Evolutionary conservation across 2,113 vertebrate species (phyloP).

Genomic region (Sphaerodactylus townsendi): DNA sequence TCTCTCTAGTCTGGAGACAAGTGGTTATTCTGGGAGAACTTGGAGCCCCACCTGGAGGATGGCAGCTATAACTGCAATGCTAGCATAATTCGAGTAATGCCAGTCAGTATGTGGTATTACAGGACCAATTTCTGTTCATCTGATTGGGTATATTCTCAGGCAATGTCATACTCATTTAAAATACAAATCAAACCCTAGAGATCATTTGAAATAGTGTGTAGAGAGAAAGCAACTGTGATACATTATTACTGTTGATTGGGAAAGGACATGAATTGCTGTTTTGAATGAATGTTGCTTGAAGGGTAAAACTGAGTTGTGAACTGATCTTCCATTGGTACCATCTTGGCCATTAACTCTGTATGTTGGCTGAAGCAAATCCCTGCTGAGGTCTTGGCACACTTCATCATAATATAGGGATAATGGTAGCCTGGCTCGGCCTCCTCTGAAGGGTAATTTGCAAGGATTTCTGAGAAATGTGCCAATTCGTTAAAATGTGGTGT

Average conservation of each 20-base stretch:
- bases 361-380: background rate
- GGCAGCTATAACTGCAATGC: background rate
- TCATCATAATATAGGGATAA: background rate
- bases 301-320: background rate
- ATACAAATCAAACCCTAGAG: conserved; percentile 32
- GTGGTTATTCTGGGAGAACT: too few species aligned
- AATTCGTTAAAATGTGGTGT: background rate
- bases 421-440: background rate
- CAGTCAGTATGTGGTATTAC: background rate
- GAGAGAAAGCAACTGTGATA: conserved; percentile 42
- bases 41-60: too few species aligned
- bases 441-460: background rate
- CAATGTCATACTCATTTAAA: background rate
- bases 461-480: background rate
- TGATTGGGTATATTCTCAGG: background rate
- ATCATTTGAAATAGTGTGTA: conserved; percentile 59
- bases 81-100: background rate
- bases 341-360: background rate
- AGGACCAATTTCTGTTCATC: background rate
- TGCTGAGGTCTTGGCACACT: background rate
- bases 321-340: background rate
- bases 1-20: too few species aligned
- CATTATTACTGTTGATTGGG: background rate
- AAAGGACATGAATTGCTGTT: background rate
- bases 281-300: background rate